phyloP scores from a whole-genome alignment of 2,797 vertebrate species.

The Lepilemur ruficaudatus region DNA sequence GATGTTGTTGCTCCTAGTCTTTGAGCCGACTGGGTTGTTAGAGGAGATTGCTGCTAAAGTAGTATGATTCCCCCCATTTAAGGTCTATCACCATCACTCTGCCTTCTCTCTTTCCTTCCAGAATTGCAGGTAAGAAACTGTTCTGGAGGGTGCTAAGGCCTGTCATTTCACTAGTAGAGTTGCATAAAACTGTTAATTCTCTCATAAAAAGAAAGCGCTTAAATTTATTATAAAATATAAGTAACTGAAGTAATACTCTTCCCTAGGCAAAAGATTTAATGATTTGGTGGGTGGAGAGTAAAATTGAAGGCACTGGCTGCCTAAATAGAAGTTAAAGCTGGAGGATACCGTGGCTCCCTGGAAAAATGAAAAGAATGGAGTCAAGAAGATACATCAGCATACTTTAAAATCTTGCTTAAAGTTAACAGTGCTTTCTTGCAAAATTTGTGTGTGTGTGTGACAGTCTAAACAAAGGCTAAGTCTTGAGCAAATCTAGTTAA shows the following conservation, averaged over 20 bases:
- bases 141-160: not conserved
- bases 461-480: not conserved
- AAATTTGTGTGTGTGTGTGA: not conserved
- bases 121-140: not conserved
- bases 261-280: not conserved
- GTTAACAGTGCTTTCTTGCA: not conserved
- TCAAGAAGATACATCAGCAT: not conserved
- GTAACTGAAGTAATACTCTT: not conserved
- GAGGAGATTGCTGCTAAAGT: not conserved
- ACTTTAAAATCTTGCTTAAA: not conserved
- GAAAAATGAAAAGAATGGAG: not conserved
- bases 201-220: not conserved
- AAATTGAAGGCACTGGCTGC: not conserved
- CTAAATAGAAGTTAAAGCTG: not conserved
- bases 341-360: not conserved
- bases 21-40: not conserved
- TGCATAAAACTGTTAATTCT: not conserved
- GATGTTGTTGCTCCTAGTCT: not conserved
- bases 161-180: not conserved
- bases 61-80: not conserved
- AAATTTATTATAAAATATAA: constrained; percentile 2
- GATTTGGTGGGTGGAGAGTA: not conserved
- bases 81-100: not conserved
- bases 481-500: constrained; percentile 12
- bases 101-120: not conserved